These are phyloP conservation scores for Megaptera novaeangliae DNA, from an alignment of 2,113 vertebrate genomes.

Conservation along the genomic window DNA sequence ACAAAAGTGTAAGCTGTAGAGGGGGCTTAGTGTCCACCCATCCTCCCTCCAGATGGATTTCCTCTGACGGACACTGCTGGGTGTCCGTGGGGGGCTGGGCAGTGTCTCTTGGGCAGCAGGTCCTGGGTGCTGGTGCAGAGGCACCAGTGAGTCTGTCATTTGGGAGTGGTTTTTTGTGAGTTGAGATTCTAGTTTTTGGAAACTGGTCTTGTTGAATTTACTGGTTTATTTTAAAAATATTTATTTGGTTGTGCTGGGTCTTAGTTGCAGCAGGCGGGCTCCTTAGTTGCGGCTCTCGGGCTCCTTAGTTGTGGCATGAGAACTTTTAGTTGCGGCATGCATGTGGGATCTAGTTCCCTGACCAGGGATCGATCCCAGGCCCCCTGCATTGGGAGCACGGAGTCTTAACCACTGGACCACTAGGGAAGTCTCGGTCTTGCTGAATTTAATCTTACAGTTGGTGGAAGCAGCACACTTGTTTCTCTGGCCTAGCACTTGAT, in stretches of 20 bases:
- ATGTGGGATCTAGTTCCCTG: too few species aligned
- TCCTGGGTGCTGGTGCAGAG: not conserved
- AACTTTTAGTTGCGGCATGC: too few species aligned
- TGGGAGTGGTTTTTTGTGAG: not conserved
- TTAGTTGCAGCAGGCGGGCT: too few species aligned
- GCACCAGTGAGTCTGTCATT: not conserved
- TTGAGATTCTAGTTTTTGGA: not conserved
- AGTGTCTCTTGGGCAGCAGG: not conserved
- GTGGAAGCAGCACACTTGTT: not conserved
- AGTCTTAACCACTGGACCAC: too few species aligned
- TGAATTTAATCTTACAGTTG: not conserved
- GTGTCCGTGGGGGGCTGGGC: not conserved
- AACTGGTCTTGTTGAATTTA: not conserved
- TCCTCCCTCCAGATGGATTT: not conserved
- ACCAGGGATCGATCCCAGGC: too few species aligned
- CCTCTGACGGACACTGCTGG: accelerated
- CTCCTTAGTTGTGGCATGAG: too few species aligned
- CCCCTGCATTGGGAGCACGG: too few species aligned
- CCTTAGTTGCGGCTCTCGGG: too few species aligned
- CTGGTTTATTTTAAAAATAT: too few species aligned
- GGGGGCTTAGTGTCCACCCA: accelerated
- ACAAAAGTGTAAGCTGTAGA: accelerated
- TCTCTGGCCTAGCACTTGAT: not conserved
- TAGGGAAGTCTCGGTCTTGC: not conserved
- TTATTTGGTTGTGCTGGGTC: too few species aligned